Percentiles rank a stretch among this genome's conserved stretches.
Evolutionary conservation across 1,140 invertebrate genomes (phyloP).

Genomic region (Drosophila guanche): DNA sequence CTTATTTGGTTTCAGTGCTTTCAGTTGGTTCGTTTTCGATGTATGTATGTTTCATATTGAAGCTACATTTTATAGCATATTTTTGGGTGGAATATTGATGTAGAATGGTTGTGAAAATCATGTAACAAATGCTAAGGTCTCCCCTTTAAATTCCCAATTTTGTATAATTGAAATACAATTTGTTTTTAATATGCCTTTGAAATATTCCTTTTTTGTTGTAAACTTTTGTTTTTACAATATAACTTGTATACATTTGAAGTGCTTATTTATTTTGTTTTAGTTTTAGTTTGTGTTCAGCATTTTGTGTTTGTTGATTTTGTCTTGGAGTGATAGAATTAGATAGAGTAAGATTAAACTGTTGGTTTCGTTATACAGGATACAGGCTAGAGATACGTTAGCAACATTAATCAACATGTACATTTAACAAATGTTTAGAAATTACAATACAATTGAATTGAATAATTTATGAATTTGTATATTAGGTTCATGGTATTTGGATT

Average conservation of each 20-base stretch:
- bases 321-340: constrained; percentile 41
- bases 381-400: constrained; percentile 48
- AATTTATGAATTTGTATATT: constrained; percentile 58
- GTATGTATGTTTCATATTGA: too few relatives aligned
- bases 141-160: too few relatives aligned
- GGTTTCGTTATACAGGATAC: constrained; percentile 27
- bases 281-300: constrained; percentile 32
- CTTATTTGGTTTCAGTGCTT: too few relatives aligned
- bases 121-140: too few relatives aligned
- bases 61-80: too few relatives aligned
- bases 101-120: too few relatives aligned
- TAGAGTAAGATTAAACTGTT: constrained; percentile 53
- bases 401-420: constrained; percentile 61
- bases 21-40: too few relatives aligned
- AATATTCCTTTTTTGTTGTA: constrained; percentile 27
- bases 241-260: constrained; percentile 52
- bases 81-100: too few relatives aligned
- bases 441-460: constrained; percentile 63
- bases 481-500: constrained; percentile 37
- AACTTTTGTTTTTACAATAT: constrained; percentile 59
- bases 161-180: constrained; percentile 29
- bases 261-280: constrained; percentile 14
- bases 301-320: constrained; percentile 28
- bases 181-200: constrained; percentile 51
- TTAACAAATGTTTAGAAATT: constrained; percentile 75